Conservation (phyloP, 2,113 vertebrate species). For the Cyphomyrus plagiostoma region DNA sequence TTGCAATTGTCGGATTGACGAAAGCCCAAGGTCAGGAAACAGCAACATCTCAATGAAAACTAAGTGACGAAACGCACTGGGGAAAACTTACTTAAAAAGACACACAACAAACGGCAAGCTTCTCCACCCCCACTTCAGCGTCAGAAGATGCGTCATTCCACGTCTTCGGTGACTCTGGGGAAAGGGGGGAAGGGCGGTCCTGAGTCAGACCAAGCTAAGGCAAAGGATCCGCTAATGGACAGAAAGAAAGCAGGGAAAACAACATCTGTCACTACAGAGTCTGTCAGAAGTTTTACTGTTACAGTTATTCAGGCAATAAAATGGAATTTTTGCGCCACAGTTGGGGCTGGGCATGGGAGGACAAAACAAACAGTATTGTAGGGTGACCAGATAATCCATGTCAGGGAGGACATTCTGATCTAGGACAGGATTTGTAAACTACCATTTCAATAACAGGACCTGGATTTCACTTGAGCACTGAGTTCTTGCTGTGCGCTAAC, state of each 20-base stretch:
- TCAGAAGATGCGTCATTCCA: background rate
- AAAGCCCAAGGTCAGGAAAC: background rate
- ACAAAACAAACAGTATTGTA: background rate
- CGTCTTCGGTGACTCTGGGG: background rate
- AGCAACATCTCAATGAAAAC: background rate
- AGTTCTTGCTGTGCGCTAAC: no score
- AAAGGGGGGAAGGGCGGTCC: slow-evolving; percentile 42
- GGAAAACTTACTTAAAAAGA: background rate
- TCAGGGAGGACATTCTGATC: no score
- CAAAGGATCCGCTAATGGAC: background rate
- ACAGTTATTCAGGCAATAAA: background rate
- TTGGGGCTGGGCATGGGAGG: background rate
- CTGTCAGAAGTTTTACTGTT: background rate
- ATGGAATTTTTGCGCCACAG: background rate
- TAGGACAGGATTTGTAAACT: no score
- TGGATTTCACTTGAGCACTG: no score
- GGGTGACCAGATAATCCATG: no score
- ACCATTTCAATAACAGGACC: no score
- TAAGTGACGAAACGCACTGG: background rate
- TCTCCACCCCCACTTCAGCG: background rate
- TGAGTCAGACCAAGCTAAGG: background rate
- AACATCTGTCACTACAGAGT: background rate
- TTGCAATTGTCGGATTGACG: background rate
- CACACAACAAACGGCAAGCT: background rate
- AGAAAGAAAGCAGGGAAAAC: background rate